These are phyloP conservation scores for Apamea anceps DNA, from an alignment of 2,888 invertebrate genomes.

Conservation along the genomic window DNA sequence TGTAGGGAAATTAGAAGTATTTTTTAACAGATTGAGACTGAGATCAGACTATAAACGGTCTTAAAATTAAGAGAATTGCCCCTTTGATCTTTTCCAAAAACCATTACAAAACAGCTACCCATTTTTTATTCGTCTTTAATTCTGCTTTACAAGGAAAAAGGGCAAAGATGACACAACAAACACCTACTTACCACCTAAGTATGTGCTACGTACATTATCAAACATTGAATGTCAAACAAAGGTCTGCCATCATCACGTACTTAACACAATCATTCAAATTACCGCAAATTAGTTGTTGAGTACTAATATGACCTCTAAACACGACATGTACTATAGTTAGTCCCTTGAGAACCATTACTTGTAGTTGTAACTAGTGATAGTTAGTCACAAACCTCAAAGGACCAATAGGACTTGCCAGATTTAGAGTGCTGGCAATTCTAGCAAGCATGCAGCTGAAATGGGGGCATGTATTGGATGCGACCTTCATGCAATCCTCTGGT, in stretches of 20 bases:
- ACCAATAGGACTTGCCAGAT: conserved; percentile 14
- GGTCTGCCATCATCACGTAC: conserved; percentile 44
- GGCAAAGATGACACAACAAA: conserved; percentile 9
- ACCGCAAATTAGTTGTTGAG: conserved; percentile 27
- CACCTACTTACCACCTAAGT: conserved; percentile 6
- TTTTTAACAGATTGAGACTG: too few species aligned
- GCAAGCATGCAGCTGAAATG: not conserved
- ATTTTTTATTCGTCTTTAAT: not conserved
- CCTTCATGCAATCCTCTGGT: not conserved
- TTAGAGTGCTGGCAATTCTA: not conserved
- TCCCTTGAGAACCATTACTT: conserved; percentile 1
- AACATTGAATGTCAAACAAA: conserved; percentile 48
- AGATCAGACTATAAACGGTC: too few species aligned
- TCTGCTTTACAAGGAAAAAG: conserved; percentile 18
- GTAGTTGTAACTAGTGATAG: conserved; percentile 4
- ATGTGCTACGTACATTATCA: conserved; percentile 27
- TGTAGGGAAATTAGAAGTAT: too few species aligned
- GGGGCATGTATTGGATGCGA: not conserved
- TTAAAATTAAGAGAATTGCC: too few species aligned
- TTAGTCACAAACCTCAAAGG: conserved; percentile 24
- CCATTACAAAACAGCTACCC: not conserved
- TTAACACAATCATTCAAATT: conserved; percentile 54
- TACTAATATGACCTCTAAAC: conserved; percentile 32
- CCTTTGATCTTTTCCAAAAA: not conserved
- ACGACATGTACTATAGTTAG: not conserved